Percentiles rank a stretch among this genome's conserved stretches.
These are phyloP conservation scores for Drosophila auraria DNA, from an alignment of 1,140 invertebrate genomes.

Conservation along the genomic window DNA sequence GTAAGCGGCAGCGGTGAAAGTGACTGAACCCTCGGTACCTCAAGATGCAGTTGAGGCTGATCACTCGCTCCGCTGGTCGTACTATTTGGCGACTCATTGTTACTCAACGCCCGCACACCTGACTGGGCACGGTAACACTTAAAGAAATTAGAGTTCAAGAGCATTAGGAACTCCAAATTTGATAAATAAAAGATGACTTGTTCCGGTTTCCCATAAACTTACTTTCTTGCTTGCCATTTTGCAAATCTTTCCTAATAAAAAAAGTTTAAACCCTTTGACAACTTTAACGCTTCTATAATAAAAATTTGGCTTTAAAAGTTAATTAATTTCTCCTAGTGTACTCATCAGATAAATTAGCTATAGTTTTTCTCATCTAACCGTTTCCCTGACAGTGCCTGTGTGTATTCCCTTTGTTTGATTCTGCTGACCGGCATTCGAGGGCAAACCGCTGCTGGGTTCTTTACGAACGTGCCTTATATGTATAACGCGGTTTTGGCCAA, in stretches of 20 bases:
- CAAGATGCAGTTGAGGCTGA: constrained; percentile 14
- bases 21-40: constrained; percentile 19
- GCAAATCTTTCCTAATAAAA: no score
- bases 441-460: constrained; percentile 37
- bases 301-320: no score
- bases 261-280: no score
- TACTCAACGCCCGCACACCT: constrained; percentile 33
- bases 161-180: background rate
- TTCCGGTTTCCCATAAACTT: no score
- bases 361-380: constrained; percentile 40
- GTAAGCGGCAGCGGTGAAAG: constrained; percentile 30
- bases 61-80: background rate
- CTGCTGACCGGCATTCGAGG: constrained; percentile 19
- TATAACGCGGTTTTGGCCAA: constrained; percentile 39
- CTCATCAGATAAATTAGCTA: constrained; percentile 70
- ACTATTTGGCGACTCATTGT: constrained; percentile 27
- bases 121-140: constrained; percentile 36
- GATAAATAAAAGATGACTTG: no score
- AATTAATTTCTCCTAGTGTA: constrained; percentile 6
- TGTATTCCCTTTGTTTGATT: constrained; percentile 17
- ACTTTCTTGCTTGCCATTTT: no score
- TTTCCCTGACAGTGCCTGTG: background rate
- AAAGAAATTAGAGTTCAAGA: background rate
- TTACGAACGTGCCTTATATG: constrained; percentile 49
- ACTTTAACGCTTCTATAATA: no score